phyloP scores from a whole-genome alignment of 2,797 vertebrate genomes.

The Pseudochirops corinnae region DNA sequence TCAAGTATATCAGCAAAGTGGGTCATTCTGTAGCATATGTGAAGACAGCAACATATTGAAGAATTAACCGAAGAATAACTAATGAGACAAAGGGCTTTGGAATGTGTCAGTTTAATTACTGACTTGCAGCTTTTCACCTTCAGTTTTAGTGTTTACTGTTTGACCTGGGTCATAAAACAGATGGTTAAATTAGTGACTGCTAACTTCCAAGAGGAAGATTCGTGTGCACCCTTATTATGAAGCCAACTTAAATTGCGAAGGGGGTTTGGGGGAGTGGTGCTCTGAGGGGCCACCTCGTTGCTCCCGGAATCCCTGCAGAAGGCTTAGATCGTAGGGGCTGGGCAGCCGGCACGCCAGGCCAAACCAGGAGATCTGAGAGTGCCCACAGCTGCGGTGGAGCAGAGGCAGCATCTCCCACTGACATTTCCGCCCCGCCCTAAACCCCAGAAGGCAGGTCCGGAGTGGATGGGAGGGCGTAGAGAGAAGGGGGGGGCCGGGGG shows the following conservation, averaged over 20 bases:
- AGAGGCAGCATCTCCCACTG: neutral
- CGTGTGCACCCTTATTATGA: neutral
- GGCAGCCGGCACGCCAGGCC: neutral
- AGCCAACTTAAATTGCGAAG: neutral
- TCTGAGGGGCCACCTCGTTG: neutral
- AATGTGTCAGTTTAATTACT: neutral
- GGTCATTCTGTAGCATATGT: neutral
- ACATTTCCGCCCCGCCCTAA: neutral
- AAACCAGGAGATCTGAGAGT: slow-evolving; percentile 37
- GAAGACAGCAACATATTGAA: neutral
- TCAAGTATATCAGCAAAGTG: neutral
- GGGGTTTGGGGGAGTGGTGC: neutral
- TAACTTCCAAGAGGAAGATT: neutral
- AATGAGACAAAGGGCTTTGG: neutral
- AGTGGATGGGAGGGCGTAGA: neutral
- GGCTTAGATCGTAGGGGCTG: slow-evolving; percentile 39
- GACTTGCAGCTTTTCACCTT: neutral
- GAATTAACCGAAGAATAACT: neutral
- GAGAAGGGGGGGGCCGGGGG: neutral
- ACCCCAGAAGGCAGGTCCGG: neutral
- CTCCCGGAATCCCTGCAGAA: neutral
- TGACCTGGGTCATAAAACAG: neutral
- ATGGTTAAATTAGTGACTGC: neutral
- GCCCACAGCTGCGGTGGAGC: neutral
- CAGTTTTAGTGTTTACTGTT: neutral